Evolutionary conservation across 2,797 vertebrate species (phyloP).

Genomic region (Salarias fasciatus): DNA sequence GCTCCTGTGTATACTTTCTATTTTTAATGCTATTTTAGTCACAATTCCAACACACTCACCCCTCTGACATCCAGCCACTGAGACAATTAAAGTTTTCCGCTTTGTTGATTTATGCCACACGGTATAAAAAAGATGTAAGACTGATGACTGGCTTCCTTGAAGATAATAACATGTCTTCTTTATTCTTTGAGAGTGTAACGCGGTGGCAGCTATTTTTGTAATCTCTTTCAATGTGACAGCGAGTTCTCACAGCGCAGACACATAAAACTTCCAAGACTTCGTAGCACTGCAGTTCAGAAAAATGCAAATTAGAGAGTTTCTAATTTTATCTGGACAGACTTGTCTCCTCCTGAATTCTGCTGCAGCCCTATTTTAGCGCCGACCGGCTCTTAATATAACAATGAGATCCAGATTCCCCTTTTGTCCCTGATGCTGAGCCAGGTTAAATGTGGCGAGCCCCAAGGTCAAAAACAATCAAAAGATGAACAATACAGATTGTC

Average conservation of each 20-base stretch:
- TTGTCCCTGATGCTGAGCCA: slow-evolving; percentile 13
- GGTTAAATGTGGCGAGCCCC: slow-evolving; percentile 8
- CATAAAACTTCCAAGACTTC: not conserved
- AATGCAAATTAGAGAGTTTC: not conserved
- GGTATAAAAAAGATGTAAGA: no score
- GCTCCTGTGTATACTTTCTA: not conserved
- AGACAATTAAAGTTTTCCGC: no score
- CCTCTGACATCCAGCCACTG: not conserved
- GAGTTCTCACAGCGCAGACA: not conserved
- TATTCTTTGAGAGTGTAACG: not conserved
- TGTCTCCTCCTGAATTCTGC: slow-evolving; percentile 16
- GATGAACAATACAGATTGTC: not conserved
- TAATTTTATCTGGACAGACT: not conserved
- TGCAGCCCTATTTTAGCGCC: slow-evolving; percentile 8
- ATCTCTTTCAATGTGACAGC: not conserved
- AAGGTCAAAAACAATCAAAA: not conserved
- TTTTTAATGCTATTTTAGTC: not conserved
- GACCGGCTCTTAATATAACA: not conserved
- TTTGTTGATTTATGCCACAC: no score
- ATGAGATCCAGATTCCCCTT: slow-evolving; percentile 2
- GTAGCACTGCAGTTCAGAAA: not conserved
- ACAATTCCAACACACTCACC: not conserved
- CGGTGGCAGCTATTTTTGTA: not conserved
- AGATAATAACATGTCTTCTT: no score
- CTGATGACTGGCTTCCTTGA: no score